Evolutionary conservation across 2,797 vertebrate species (phyloP), one percentile per base, ranked within the genome.

Genomic region (Sebastes paucispinis): DNA sequence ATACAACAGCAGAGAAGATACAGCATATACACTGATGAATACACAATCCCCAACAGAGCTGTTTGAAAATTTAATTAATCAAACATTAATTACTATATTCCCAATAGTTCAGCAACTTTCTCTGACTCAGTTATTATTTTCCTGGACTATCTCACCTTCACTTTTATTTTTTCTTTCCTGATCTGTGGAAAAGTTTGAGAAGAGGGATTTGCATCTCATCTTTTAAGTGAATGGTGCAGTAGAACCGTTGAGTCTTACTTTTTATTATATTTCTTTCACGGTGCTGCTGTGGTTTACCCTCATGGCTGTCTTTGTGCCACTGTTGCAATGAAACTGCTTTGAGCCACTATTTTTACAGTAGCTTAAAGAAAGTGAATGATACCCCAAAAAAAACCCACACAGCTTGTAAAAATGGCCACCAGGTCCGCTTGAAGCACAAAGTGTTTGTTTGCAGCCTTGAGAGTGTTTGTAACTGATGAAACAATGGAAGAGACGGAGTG

Each of bases 401-500:
- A 11, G 69, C 55, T 65, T 75, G 47, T 69, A 20, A 63, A 77
- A 59, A 36, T 24, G n/a, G 22, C 81, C 64, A 67, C 63, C 32
- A 50, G 73, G 47, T 64, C 75, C 39, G 31, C 79, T 80, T 57
- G 22, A 74, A 77, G 80, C 39, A 12, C 50, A n/a, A 20, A 69
- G 20, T 58, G 52, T 88, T 81, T 81, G 69, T 81, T 83, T 86
- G 71, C 52, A 69, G 69, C 60, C 73, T 63, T 69, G 66, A 59
- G 60, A 73, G 76, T 75, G 71, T 73, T 69, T 10, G 34, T 79
- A 69, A 76, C 62, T 71, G 81, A 77, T 66, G 36, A 47, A 75
- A 69, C n/a, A 31, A 34, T 58, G 52, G 65, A 60, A 8, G 27
- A 69, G 66, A 64, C 22, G 3, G 13, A 65, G 34, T 60, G 11